phyloP scores from a whole-genome alignment of 2,797 vertebrate species.

The Macropodus opercularis region DNA sequence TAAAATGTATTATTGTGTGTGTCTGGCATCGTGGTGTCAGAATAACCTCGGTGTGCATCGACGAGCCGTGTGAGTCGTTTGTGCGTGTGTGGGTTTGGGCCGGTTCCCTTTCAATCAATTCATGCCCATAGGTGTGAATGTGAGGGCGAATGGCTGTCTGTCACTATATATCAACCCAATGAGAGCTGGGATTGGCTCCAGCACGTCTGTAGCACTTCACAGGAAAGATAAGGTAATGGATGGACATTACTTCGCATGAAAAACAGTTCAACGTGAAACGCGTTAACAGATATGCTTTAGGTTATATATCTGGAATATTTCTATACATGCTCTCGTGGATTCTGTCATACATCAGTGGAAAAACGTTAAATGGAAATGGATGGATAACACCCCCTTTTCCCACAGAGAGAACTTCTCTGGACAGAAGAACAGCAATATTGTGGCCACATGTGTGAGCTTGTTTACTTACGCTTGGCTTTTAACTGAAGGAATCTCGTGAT shows the following conservation, averaged over 20 bases:
- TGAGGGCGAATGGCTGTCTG: too few relatives aligned
- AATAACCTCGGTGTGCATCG: too few relatives aligned
- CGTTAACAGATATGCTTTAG: slow-evolving; percentile 5
- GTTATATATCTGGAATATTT: slow-evolving; percentile 8
- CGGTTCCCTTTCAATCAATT: too few relatives aligned
- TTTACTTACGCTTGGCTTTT: slow-evolving; percentile 77
- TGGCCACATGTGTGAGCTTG: slow-evolving; percentile 79
- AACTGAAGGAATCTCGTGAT: slow-evolving; percentile 77
- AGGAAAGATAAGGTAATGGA: too few relatives aligned
- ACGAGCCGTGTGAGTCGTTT: too few relatives aligned
- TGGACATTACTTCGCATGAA: not conserved
- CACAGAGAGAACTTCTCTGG: slow-evolving; percentile 56
- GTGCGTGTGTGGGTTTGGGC: too few relatives aligned
- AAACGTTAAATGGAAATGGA: slow-evolving; percentile 40
- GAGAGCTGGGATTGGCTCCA: too few relatives aligned
- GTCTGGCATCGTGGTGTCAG: too few relatives aligned
- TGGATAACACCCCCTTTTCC: slow-evolving; percentile 49
- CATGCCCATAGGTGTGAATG: too few relatives aligned
- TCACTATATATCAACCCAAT: too few relatives aligned
- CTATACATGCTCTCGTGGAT: slow-evolving; percentile 12
- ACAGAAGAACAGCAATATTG: slow-evolving; percentile 71
- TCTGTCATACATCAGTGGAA: slow-evolving; percentile 38
- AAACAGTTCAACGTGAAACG: not conserved
- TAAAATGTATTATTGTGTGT: too few relatives aligned
- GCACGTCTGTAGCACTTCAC: too few relatives aligned